Evolutionary conservation across 2,113 vertebrate genomes (phyloP).

Genomic region (Anoura caudifer): DNA sequence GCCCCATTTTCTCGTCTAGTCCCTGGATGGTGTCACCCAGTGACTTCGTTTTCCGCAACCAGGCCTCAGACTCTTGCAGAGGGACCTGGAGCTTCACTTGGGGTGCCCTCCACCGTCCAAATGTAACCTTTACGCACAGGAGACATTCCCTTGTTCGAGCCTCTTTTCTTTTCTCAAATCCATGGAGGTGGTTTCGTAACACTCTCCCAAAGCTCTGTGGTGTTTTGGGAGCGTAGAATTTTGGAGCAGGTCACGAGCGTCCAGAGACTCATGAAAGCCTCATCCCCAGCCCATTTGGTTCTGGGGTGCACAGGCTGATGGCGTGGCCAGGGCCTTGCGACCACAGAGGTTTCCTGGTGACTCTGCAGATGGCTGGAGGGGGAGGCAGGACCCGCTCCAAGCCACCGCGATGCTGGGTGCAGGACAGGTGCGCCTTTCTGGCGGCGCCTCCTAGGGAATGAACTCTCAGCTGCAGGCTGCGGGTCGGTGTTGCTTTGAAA

Average conservation of each 20-base stretch:
- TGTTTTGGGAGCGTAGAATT: too few relatives aligned
- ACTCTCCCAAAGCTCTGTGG: neutral
- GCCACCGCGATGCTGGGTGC: too few relatives aligned
- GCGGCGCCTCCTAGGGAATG: neutral
- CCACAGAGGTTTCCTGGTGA: neutral
- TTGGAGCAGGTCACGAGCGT: neutral
- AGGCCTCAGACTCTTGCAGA: neutral
- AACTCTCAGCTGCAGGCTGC: accelerated
- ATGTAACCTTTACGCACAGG: neutral
- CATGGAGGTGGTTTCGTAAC: neutral
- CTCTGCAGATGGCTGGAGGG: neutral
- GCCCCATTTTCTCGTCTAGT: neutral
- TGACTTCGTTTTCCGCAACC: accelerated
- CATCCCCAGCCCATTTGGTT: neutral
- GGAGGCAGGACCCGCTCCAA: neutral
- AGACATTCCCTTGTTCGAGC: neutral
- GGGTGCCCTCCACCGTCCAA: neutral
- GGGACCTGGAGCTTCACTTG: neutral
- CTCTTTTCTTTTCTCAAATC: neutral
- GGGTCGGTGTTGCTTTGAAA: neutral
- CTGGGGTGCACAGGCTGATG: neutral
- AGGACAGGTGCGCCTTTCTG: neutral
- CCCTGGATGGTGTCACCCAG: neutral
- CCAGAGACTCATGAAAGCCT: neutral
- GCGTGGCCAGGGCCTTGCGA: neutral